Conservation (phyloP, 2,113 vertebrate genomes). For the Grammomys dolichurus region DNA sequence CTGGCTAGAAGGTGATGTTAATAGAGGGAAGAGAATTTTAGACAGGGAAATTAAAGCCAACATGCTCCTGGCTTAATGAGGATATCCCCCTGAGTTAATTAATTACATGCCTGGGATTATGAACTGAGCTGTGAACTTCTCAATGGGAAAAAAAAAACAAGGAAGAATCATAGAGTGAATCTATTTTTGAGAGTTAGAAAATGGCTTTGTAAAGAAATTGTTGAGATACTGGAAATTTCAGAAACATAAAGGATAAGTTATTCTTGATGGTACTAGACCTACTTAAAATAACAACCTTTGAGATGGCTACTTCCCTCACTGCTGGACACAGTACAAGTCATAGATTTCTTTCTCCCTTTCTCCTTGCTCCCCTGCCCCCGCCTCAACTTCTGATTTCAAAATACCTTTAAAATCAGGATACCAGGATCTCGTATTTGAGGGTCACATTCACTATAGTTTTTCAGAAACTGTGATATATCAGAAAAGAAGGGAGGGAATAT, state of each 20-base stretch:
- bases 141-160: neutral
- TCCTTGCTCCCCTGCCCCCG: neutral
- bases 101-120: constrained; percentile 25
- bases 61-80: constrained; percentile 36
- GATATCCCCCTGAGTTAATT: constrained; percentile 27
- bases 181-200: constrained; percentile 52
- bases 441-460: neutral
- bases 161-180: neutral
- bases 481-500: neutral
- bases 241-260: constrained; percentile 12
- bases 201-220: neutral
- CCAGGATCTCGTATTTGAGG: neutral
- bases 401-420: neutral
- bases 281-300: neutral
- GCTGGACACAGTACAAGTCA: neutral
- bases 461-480: neutral
- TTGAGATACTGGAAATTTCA: constrained; percentile 18
- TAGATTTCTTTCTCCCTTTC: neutral
- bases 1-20: constrained; percentile 21
- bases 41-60: constrained; percentile 62
- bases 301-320: neutral
- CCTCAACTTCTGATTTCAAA: neutral
- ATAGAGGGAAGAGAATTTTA: constrained; percentile 27
- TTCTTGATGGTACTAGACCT: neutral
- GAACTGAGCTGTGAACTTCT: constrained; percentile 28